Conservation (phyloP, 1,140 invertebrate genomes). For the Drosophila nasuta region DNA sequence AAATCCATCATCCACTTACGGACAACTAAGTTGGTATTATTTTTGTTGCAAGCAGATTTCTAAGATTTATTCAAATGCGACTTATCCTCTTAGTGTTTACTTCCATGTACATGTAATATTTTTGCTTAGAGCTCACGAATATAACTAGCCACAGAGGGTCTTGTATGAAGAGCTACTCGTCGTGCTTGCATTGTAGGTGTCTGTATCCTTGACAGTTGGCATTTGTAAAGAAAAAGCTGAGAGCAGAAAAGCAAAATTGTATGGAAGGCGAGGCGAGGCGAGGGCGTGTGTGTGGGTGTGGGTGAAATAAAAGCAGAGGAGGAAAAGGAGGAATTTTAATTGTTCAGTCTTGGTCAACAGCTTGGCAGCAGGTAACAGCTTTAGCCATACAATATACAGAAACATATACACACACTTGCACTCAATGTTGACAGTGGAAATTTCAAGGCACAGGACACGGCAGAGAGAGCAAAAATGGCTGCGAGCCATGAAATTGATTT, state of each 20-base stretch:
- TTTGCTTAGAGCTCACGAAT: background rate
- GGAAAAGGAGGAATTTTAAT: slow-evolving; percentile 63
- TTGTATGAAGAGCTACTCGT: background rate
- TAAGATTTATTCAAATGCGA: background rate
- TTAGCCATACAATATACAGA: slow-evolving; percentile 9
- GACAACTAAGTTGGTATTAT: too few species aligned
- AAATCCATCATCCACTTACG: too few species aligned
- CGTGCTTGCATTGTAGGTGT: background rate
- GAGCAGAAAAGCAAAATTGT: background rate
- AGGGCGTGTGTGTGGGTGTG: background rate
- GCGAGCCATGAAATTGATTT: slow-evolving; percentile 77
- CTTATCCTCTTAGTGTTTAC: too few species aligned
- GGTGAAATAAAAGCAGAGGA: slow-evolving; percentile 27
- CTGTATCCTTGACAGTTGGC: slow-evolving; percentile 63
- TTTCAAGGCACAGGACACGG: slow-evolving; percentile 44
- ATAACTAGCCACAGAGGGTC: background rate
- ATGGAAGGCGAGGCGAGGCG: too few species aligned
- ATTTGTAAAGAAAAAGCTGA: slow-evolving; percentile 46
- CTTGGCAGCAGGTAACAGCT: slow-evolving; percentile 39
- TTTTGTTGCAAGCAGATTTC: too few species aligned
- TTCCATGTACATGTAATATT: background rate
- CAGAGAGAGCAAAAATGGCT: slow-evolving; percentile 32
- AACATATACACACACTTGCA: slow-evolving; percentile 12
- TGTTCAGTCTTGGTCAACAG: slow-evolving; percentile 63
- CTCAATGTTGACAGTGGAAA: slow-evolving; percentile 52